Evolutionary conservation across 2,113 vertebrate species (phyloP), one percentile per base, ranked within the genome.

Genomic region (Lampris megalopsis): DNA sequence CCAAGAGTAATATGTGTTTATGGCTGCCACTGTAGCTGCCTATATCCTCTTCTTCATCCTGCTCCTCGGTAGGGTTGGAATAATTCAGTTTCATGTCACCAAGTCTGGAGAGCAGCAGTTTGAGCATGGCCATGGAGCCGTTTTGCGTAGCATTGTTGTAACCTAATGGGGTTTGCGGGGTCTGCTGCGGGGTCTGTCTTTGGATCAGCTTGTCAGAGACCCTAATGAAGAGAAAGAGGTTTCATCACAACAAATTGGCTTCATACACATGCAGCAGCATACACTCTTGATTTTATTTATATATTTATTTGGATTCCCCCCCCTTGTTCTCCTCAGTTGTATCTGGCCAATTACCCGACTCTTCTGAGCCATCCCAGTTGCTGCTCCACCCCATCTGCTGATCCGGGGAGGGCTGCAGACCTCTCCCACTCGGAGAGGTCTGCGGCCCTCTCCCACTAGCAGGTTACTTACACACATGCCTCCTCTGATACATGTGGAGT

Each of bases 1-100:
- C 97, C 95, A 99, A 94, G 45, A 99, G 94, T 6, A 99, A 91
- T 67, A 99, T 84, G 2, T 98, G 97, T 80, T 95, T 96, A 5
- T 89, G 95, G 0, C 91, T 86, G 3, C 63, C 49, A 0, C 60
- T 56, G 0, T 56, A 59, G 45, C 67, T 0, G 9, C 41, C 68
- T 3, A 52, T 11, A 11, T 75, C 66, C 1, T 73, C 69, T 3
- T 63, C 62, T 93, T 95, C 71, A 0, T 71, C 72, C 43, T 76
- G 72, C 38, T 85, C 81, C 6, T 81, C 66, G 0, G 68, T 77
- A 9, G 75, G 49, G 56, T 54, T 62, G 2, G 87, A 73, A 43
- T 52, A 57, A 68, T 80, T 86, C 63, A 66, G 53, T 6, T 63
- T 63, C 11, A 68, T 88, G 58, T 85, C 89, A 42, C 94, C 79